Percentiles rank a stretch among this genome's conserved stretches.
phyloP scores from a whole-genome alignment of 2,888 invertebrate genomes.

The Strigamia crassipes region DNA sequence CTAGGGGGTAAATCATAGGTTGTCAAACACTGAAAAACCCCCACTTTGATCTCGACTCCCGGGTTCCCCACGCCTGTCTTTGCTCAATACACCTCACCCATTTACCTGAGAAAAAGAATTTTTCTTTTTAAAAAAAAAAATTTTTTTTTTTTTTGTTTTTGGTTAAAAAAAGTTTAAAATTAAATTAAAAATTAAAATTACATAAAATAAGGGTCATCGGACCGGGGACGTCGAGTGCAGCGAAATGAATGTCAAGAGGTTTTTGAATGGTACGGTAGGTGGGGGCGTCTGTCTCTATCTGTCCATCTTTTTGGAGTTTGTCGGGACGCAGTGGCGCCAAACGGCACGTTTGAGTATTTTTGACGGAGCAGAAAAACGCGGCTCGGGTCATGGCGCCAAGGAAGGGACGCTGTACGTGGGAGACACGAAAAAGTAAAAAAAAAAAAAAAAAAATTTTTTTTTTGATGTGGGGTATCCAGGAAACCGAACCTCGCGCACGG shows the following conservation, averaged over 20 bases:
- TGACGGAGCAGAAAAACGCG: constrained; percentile 22
- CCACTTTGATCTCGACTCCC: neutral
- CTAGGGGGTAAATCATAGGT: constrained; percentile 15
- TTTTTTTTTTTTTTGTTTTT: too few relatives aligned
- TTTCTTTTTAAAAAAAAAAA: too few relatives aligned
- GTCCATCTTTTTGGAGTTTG: neutral
- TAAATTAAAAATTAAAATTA: neutral
- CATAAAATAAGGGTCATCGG: neutral
- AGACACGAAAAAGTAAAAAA: too few relatives aligned
- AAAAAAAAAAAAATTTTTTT: too few relatives aligned
- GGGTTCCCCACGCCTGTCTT: neutral
- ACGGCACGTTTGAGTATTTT: constrained; percentile 31
- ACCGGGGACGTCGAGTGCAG: neutral
- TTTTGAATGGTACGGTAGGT: neutral
- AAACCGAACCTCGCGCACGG: neutral
- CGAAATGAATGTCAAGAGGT: neutral
- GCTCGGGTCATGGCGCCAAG: constrained; percentile 24
- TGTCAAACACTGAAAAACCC: constrained; percentile 6
- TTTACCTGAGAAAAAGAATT: too few relatives aligned
- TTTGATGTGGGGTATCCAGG: neutral
- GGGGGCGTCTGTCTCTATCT: constrained; percentile 16
- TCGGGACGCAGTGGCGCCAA: constrained; percentile 32
- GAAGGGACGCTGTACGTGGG: constrained; percentile 18
- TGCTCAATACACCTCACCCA: neutral
- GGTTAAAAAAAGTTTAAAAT: too few relatives aligned